A percentile compares a stretch with the other conserved stretches of the same genome.
Conservation (phyloP, 2,797 vertebrate genomes). For the Pantherophis vulpinus region DNA sequence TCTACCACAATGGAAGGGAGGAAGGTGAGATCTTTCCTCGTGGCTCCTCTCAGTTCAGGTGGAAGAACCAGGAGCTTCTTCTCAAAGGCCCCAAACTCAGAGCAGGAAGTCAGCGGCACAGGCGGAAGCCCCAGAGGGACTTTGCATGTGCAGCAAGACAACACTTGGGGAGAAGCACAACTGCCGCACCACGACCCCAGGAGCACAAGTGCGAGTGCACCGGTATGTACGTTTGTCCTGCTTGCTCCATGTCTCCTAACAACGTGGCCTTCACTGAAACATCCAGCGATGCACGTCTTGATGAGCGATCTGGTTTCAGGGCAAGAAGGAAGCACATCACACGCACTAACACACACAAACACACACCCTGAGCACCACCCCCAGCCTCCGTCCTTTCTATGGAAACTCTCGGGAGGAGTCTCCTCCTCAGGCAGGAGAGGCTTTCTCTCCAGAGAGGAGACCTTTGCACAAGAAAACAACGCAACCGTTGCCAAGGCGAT, state of each 20-base stretch:
- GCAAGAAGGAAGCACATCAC: background rate
- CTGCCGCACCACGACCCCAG: background rate
- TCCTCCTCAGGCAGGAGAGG: background rate
- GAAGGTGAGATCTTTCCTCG: too few species aligned
- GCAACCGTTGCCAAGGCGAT: slow-evolving; percentile 39
- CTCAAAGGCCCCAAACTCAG: background rate
- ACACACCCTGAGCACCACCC: background rate
- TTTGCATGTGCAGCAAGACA: background rate
- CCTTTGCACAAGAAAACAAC: slow-evolving; percentile 28
- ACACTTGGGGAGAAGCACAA: background rate
- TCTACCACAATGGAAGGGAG: rapidly evolving
- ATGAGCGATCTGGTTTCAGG: background rate
- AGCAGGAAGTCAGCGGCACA: background rate
- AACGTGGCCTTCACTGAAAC: background rate
- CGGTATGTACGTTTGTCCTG: rapidly evolving
- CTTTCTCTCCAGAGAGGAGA: slow-evolving; percentile 23
- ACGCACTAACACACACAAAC: background rate
- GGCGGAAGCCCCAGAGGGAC: background rate
- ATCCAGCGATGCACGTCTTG: background rate
- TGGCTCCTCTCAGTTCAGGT: rapidly evolving
- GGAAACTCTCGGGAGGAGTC: slow-evolving; percentile 13
- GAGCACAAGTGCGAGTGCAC: background rate
- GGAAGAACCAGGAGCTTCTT: background rate
- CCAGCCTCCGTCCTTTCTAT: slow-evolving; percentile 24
- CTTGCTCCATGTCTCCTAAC: background rate